phyloP scores from a whole-genome alignment of 2,797 vertebrate genomes.

The Macrochelys suwanniensis region DNA sequence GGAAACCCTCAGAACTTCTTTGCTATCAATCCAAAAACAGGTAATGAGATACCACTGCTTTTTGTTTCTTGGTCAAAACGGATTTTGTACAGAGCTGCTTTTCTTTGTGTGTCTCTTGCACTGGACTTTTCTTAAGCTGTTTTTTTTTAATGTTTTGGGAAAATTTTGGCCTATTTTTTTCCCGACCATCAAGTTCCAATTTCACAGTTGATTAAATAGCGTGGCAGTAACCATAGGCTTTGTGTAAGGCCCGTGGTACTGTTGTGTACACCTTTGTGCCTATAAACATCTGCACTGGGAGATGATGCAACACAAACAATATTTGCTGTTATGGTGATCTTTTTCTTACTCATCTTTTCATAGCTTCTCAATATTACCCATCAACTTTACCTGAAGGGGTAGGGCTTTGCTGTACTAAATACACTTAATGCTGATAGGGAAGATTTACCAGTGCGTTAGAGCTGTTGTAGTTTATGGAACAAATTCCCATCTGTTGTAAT shows the following conservation, averaged over 20 bases:
- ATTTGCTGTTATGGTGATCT: not conserved
- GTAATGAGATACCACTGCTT: slow-evolving; percentile 79
- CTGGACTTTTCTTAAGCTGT: not conserved
- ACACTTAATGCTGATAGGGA: not conserved
- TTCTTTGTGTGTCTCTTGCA: not conserved
- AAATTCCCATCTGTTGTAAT: not conserved
- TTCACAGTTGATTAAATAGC: not conserved
- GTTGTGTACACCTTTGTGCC: not conserved
- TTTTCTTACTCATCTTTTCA: not conserved
- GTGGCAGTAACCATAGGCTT: not conserved
- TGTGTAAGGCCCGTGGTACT: not conserved
- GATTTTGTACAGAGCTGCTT: not conserved
- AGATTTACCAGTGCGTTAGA: not conserved
- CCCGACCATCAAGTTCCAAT: not conserved
- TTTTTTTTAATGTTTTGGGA: not conserved
- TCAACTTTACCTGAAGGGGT: not conserved
- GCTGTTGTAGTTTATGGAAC: not conserved
- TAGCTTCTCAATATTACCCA: not conserved
- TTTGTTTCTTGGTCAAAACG: not conserved
- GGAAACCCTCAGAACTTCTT: slow-evolving; percentile 99
- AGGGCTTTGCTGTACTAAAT: not conserved
- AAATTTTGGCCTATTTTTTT: not conserved
- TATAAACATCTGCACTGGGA: fast-evolving
- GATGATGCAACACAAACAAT: not conserved
- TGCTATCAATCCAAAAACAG: slow-evolving; percentile 91